Evolutionary conservation across 2,797 vertebrate species (phyloP).

Genomic region (Sparidentex hasta): DNA sequence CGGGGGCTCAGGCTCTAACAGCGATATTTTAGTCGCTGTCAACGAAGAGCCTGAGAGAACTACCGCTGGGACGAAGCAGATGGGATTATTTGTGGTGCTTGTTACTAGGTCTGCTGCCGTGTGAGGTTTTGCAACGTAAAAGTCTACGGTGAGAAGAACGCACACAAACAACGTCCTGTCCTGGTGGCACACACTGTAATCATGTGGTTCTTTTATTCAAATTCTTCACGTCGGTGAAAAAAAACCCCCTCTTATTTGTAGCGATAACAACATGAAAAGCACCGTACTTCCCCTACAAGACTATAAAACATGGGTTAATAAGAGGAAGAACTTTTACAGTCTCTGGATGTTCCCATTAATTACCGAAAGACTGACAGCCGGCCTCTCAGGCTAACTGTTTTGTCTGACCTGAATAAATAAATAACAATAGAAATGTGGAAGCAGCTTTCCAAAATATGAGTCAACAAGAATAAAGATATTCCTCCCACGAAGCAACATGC

Average conservation of each 20-base stretch:
- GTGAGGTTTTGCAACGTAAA: slow-evolving; percentile 4
- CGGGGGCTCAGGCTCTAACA: slow-evolving; percentile 42
- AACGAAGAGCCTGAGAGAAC: slow-evolving; percentile 26
- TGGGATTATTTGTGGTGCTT: slow-evolving; percentile 71
- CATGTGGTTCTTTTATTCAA: slow-evolving; percentile 39
- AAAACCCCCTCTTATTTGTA: slow-evolving; percentile 40
- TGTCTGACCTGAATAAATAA: slow-evolving; percentile 1
- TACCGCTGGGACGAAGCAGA: slow-evolving; percentile 57
- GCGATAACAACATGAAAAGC: slow-evolving; percentile 60
- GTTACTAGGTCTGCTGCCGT: slow-evolving; percentile 40
- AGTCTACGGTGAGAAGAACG: slow-evolving; percentile 31
- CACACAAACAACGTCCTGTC: slow-evolving; percentile 36
- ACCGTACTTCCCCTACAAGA: slow-evolving; percentile 35
- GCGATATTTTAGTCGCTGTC: slow-evolving; percentile 69
- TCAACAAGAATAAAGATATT: slow-evolving; percentile 36
- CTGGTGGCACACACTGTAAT: slow-evolving; percentile 37
- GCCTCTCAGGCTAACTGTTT: slow-evolving; percentile 19
- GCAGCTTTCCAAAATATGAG: slow-evolving; percentile 37
- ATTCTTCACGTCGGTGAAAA: slow-evolving; percentile 45
- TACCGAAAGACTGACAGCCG: slow-evolving; percentile 35
- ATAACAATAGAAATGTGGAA: not conserved
- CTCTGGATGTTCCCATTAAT: slow-evolving; percentile 66
- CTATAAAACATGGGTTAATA: slow-evolving; percentile 64
- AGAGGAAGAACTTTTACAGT: slow-evolving; percentile 53
- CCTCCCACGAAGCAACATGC: slow-evolving; percentile 20